phyloP scores from a whole-genome alignment of 2,797 vertebrate species.

The Poecile montanus region DNA sequence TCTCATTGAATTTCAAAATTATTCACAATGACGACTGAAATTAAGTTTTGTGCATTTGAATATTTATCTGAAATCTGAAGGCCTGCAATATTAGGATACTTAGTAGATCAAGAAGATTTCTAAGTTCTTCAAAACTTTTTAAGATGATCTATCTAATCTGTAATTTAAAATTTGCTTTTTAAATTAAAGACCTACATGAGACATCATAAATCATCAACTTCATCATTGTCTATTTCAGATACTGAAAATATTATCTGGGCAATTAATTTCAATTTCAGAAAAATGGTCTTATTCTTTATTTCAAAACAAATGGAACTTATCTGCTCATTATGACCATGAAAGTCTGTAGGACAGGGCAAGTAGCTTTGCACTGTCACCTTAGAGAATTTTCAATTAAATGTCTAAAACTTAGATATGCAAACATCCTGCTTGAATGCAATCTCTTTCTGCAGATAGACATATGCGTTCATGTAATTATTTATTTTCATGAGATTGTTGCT shows the following conservation, averaged over 20 bases:
- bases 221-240: neutral
- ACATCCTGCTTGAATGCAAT: neutral
- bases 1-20: neutral
- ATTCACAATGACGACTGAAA: neutral
- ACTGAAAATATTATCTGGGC: neutral
- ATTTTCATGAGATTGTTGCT: neutral
- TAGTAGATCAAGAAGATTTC: neutral
- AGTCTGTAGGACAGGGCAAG: neutral
- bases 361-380: neutral
- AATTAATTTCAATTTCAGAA: neutral
- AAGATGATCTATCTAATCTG: neutral
- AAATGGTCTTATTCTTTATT: neutral
- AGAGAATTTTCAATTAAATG: neutral
- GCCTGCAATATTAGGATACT: neutral
- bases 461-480: neutral
- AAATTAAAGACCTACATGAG: neutral
- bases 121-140: neutral
- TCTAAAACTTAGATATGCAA: neutral
- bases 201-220: neutral
- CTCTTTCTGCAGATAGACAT: neutral
- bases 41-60: neutral
- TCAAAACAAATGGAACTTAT: neutral
- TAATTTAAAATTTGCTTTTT: neutral
- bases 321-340: rapidly evolving
- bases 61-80: neutral